These are phyloP conservation scores for Perodicticus potto DNA, from an alignment of 2,797 vertebrate genomes.

Conservation along the genomic window DNA sequence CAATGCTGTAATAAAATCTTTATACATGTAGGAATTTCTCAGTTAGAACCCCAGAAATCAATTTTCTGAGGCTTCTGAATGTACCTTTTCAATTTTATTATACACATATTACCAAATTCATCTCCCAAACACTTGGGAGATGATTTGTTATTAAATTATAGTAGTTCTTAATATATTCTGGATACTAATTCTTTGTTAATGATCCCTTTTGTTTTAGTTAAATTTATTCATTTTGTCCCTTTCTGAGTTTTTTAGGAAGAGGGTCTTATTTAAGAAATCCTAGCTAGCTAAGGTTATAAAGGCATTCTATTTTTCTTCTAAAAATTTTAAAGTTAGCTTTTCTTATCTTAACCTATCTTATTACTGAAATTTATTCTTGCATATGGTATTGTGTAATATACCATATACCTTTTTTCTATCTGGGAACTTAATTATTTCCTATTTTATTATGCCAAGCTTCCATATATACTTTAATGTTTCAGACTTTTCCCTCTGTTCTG, in stretches of 20 bases:
- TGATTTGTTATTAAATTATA: conserved; percentile 11
- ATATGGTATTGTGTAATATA: neutral
- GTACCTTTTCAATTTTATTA: neutral
- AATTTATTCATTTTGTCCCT: neutral
- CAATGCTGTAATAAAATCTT: neutral
- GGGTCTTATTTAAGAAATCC: conserved; percentile 32
- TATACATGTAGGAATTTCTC: neutral
- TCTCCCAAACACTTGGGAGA: neutral
- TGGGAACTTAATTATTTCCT: neutral
- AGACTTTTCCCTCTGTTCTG: neutral
- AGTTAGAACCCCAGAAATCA: neutral
- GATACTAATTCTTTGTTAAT: neutral
- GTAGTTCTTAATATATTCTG: conserved; percentile 1
- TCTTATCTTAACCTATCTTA: neutral
- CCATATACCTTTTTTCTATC: neutral
- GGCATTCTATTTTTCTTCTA: neutral
- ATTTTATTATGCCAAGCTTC: conserved; percentile 18
- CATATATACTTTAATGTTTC: neutral
- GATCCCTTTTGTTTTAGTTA: neutral
- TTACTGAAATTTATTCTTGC: neutral
- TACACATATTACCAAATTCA: neutral
- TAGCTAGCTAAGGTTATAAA: conserved; percentile 16
- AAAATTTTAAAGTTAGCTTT: neutral
- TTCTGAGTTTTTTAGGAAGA: neutral
- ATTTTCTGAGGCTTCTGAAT: conserved; percentile 29